phyloP scores from a whole-genome alignment of 1,140 invertebrate species.

The Rhizoglyphus robini region DNA sequence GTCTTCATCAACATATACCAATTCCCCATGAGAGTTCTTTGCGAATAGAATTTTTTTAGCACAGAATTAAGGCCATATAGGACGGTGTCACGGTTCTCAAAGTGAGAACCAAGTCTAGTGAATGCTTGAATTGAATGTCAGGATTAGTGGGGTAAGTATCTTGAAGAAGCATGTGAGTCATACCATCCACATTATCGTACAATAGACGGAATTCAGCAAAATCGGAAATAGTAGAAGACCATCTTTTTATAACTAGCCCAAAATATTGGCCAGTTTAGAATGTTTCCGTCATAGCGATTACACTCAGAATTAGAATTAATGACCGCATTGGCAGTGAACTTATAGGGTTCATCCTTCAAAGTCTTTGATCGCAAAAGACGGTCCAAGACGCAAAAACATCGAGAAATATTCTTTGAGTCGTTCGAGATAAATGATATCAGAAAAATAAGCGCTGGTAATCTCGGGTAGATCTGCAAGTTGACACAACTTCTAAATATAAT shows the following conservation, averaged over 20 bases:
- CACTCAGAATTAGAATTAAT: background rate
- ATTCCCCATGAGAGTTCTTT: background rate
- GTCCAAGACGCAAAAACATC: no score
- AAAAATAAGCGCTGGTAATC: background rate
- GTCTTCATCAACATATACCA: background rate
- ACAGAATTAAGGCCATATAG: background rate
- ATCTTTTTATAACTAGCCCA: background rate
- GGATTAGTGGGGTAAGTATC: background rate
- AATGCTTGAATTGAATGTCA: background rate
- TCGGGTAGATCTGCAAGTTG: background rate
- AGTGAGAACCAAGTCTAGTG: background rate
- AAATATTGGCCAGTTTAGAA: background rate
- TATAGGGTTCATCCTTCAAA: background rate
- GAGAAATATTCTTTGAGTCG: background rate
- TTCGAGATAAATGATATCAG: background rate
- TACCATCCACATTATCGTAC: background rate
- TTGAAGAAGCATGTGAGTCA: background rate
- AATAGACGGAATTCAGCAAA: background rate
- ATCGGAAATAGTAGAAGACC: background rate
- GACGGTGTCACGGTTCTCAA: background rate
- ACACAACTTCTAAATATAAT: background rate
- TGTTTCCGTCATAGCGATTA: background rate
- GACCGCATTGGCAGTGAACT: background rate
- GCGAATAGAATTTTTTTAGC: background rate
- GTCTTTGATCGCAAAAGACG: no score